Conservation (phyloP, 2,113 vertebrate species). For the Sorex araneus region DNA sequence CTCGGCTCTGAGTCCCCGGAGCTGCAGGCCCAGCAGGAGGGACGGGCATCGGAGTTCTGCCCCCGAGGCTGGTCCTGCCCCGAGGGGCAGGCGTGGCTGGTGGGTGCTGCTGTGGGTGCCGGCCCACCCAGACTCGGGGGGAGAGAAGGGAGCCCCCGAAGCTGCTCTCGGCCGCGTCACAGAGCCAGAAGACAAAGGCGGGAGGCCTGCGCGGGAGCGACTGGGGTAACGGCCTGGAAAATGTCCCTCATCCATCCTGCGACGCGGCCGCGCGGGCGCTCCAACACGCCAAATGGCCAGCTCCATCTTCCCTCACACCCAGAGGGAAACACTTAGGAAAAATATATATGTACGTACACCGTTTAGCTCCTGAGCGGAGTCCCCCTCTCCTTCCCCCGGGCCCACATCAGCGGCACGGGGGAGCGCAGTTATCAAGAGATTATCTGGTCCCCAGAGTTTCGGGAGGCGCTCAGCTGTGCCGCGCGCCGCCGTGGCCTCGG, state of each 20-base stretch:
- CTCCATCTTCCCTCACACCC: constrained; percentile 66
- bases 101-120: not conserved
- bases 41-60: not conserved
- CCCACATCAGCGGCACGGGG: constrained; percentile 63
- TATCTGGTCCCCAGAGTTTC: constrained; percentile 65
- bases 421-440: constrained; percentile 73
- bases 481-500: constrained; percentile 49
- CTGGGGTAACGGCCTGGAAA: constrained; percentile 66
- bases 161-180: not conserved
- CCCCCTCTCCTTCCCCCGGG: constrained; percentile 74
- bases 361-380: constrained; percentile 79
- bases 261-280: constrained; percentile 41
- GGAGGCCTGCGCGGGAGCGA: constrained; percentile 58
- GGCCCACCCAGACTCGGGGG: not conserved
- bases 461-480: constrained; percentile 75
- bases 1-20: not conserved
- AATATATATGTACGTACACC: constrained; percentile 62
- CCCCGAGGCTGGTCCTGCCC: not conserved
- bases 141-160: not conserved
- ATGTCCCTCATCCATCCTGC: constrained; percentile 56
- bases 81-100: no score
- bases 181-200: constrained; percentile 67
- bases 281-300: constrained; percentile 63
- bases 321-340: constrained; percentile 72
- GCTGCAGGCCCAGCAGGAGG: not conserved